Base-by-base conservation (phyloP, 2,888 invertebrate species). In the Cryptocephalus primarius region DNA sequence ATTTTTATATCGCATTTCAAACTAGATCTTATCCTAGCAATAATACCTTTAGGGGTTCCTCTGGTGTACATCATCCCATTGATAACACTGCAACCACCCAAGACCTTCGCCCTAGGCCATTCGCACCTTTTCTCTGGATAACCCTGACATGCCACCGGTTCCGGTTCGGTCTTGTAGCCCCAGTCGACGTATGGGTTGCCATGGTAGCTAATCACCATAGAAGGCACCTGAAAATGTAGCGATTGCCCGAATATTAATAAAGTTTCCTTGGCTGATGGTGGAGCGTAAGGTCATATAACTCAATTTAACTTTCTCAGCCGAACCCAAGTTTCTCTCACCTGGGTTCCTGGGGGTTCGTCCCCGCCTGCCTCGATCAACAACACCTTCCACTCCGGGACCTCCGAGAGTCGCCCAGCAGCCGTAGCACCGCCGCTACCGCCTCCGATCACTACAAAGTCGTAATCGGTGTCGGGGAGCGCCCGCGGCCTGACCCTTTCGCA, bases 51-150 rank as follows among this genome's bases (percentile, higher is more conserved):
- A 0, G 82, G 75, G 55, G 83, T 81, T 0, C 88, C 88, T 14
- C 88, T 74, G 67, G 83, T 81, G 65, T 88, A 88, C 80, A 85
- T 86, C 88, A 89, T 89, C 1, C 88, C 88, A 62, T 89, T 86
- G 44, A 84, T 77, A 0, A 80, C 82, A 40, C 80, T 77, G 55
- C 77, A 78, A 0, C 88, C 88, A 6, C 88, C 88, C 59, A 75
- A 63, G 8, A 71, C 81, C 64, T 84, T 86, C 2, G 81, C 87
- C 45, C 85, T 73, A 0, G 82, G 79, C 85, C 85, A 85, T 11
- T 68, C 70, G 59, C 83, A 83, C 1, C 71, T 67, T 4, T 76
- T 75, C 1, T 73, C 76, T 0, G 71, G 71, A 36, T 60, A 6
- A 70, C 74, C 72, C 8, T 78, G 69, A 53, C 83, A 84, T 0